Percentiles rank a stretch among this genome's conserved stretches.
These are phyloP conservation scores for Eustalomyia histrio DNA, from an alignment of 2,888 invertebrate species.

Conservation along the genomic window DNA sequence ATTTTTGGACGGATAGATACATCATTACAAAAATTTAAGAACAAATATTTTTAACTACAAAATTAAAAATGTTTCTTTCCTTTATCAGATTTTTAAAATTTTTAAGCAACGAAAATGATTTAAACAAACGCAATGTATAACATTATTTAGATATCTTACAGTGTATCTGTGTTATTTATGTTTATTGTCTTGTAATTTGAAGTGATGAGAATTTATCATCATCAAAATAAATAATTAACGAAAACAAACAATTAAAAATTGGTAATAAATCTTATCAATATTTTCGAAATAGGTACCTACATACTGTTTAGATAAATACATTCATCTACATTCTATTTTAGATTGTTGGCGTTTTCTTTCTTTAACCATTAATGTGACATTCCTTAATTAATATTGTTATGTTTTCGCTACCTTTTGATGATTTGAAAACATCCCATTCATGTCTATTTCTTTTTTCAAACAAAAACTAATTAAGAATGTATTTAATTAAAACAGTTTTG, in stretches of 20 bases:
- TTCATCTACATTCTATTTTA: conserved; percentile 8
- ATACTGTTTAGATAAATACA: background rate
- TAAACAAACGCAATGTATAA: no score
- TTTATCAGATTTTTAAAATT: no score
- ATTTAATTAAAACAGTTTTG: conserved; percentile 57
- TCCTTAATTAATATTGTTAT: conserved; percentile 76
- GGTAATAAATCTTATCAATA: conserved; percentile 60
- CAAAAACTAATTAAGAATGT: conserved; percentile 74
- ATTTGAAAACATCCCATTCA: conserved; percentile 70
- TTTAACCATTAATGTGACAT: conserved; percentile 73
- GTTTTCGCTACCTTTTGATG: conserved; percentile 78
- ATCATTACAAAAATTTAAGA: no score
- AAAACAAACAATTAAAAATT: conserved; percentile 77
- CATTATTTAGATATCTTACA: no score
- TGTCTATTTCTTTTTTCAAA: conserved; percentile 58
- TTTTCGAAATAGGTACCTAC: no score
- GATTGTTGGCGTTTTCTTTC: conserved; percentile 1
- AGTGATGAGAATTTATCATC: no score
- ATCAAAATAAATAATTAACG: conserved; percentile 58
- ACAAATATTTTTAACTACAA: no score
- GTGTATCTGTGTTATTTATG: no score
- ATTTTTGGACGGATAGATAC: no score
- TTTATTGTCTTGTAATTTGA: no score
- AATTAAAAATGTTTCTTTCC: no score
- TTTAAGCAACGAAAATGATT: no score